Evolutionary conservation across 2,113 vertebrate species (phyloP).

Genomic region (Triplophysa tibetana): DNA sequence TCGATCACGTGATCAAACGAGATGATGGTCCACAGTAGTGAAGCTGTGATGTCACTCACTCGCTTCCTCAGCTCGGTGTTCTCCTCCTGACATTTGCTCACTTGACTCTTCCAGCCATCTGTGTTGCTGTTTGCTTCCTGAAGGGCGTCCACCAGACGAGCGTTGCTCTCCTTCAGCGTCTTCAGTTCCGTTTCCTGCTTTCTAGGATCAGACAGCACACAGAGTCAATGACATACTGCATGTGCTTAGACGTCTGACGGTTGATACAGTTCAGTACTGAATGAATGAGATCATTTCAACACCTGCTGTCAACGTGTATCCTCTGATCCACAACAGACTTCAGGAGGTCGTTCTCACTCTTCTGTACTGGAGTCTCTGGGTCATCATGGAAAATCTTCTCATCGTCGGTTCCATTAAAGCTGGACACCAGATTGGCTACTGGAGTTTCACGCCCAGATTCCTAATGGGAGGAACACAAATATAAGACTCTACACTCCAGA

Average conservation of each 20-base stretch:
- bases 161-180: slow-evolving; percentile 89
- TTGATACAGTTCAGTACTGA: no score
- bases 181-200: slow-evolving; percentile 95
- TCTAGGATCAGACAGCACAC: slow-evolving; percentile 76
- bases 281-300: no score
- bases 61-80: slow-evolving; percentile 85
- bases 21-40: neutral
- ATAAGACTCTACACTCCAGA: neutral
- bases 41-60: slow-evolving; percentile 59
- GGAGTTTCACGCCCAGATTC: slow-evolving; percentile 85
- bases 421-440: slow-evolving; percentile 83
- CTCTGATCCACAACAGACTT: slow-evolving; percentile 90
- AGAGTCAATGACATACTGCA: no score
- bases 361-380: slow-evolving; percentile 77
- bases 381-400: slow-evolving; percentile 85
- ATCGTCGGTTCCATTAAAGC: slow-evolving; percentile 93
- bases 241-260: no score
- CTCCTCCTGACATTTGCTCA: slow-evolving; percentile 86
- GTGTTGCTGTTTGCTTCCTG: slow-evolving; percentile 88
- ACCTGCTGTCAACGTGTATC: slow-evolving; percentile 59
- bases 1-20: no score
- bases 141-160: slow-evolving; percentile 82
- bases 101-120: slow-evolving; percentile 93
- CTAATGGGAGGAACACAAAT: slow-evolving; percentile 49
- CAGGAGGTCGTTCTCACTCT: slow-evolving; percentile 87